Evolutionary conservation across 30 jellyfish, hydroid and myxozoan species (phyloP).

Genomic region (Chrysaora quinquecirrha): DNA sequence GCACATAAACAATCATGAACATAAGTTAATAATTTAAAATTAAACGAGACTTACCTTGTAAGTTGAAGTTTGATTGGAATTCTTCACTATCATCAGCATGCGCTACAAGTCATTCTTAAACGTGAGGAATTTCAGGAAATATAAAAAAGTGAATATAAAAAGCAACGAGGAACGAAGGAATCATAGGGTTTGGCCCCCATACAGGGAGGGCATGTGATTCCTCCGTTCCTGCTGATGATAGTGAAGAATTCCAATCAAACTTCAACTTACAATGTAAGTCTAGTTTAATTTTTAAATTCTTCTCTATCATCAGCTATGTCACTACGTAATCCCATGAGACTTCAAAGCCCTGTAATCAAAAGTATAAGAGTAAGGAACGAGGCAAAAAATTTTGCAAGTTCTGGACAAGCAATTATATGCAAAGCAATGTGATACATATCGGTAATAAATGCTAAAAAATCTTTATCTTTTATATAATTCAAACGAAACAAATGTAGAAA

Average conservation of each 20-base stretch:
- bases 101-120: too few species aligned
- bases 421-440: background rate
- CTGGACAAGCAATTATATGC: too few species aligned
- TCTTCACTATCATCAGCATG: too few species aligned
- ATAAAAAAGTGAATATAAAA: too few species aligned
- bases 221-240: conserved; percentile 35
- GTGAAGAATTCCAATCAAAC: conserved; percentile 6
- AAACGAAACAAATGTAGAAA: background rate
- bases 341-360: conserved; percentile 26
- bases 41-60: too few species aligned
- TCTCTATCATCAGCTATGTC: conserved; percentile 5
- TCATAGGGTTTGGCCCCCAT: background rate
- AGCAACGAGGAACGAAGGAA: conserved; percentile 15
- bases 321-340: conserved; percentile 3
- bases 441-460: background rate
- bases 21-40: too few species aligned
- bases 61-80: too few species aligned
- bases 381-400: too few species aligned
- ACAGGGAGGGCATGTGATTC: conserved; percentile 33
- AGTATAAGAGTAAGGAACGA: too few species aligned
- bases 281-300: background rate
- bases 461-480: background rate
- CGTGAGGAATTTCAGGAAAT: too few species aligned
- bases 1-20: too few species aligned
- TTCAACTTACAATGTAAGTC: conserved; percentile 1